Conservation (phyloP, 2,797 vertebrate genomes). For the Argentina silus region DNA sequence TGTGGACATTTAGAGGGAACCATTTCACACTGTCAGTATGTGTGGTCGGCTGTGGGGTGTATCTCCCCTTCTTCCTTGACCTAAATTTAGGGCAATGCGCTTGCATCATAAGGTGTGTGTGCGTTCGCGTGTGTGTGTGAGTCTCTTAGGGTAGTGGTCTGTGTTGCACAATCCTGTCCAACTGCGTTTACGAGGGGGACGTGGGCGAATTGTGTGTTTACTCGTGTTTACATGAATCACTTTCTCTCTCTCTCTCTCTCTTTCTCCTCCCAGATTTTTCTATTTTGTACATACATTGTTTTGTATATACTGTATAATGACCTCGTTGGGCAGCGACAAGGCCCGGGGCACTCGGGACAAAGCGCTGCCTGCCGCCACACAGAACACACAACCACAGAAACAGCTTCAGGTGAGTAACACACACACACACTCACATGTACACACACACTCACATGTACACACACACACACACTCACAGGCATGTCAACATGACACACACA, state of each 20-base stretch:
- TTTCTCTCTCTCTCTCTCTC: slow-evolving; percentile 18
- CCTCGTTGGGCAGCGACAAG: slow-evolving; percentile 91
- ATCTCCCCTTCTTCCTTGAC: slow-evolving; percentile 66
- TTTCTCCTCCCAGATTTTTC: slow-evolving; percentile 87
- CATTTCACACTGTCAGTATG: slow-evolving; percentile 25
- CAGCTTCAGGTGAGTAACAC: slow-evolving; percentile 89
- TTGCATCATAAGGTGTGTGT: slow-evolving; percentile 58
- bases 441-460: neutral
- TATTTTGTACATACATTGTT: slow-evolving; percentile 99
- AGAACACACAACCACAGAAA: slow-evolving; percentile 89
- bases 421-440: no score
- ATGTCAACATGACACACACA: no score
- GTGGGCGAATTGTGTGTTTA: slow-evolving; percentile 24
- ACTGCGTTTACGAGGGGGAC: slow-evolving; percentile 37
- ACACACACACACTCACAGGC: no score
- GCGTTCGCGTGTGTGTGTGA: slow-evolving; percentile 18
- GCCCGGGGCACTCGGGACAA: slow-evolving; percentile 94
- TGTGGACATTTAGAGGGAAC: neutral
- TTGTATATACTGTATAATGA: slow-evolving; percentile 99
- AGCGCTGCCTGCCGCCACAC: slow-evolving; percentile 83
- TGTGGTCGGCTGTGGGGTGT: slow-evolving; percentile 37
- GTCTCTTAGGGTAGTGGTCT: slow-evolving; percentile 52
- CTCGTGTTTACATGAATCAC: slow-evolving; percentile 10
- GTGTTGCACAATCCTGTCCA: slow-evolving; percentile 60
- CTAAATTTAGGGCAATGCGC: slow-evolving; percentile 69